Evolutionary conservation across 2,888 invertebrate species (phyloP).

Genomic region (Phania funesta): DNA sequence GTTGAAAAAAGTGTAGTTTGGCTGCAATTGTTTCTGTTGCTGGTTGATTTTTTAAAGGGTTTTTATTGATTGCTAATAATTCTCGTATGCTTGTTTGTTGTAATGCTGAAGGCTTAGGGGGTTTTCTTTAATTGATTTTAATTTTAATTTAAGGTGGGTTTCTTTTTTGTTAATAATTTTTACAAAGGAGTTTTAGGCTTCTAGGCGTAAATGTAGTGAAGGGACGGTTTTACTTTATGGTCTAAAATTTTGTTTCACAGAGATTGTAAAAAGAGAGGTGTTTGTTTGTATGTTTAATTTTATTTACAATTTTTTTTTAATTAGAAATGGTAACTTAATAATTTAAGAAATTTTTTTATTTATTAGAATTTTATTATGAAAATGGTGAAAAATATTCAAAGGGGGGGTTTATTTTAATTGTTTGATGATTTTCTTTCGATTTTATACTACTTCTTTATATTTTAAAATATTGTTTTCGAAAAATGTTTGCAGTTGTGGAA

Average conservation of each 20-base stretch:
- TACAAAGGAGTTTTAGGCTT: constrained; percentile 18
- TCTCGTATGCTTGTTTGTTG: constrained; percentile 29
- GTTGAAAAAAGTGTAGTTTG: not conserved
- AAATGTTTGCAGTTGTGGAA: no score
- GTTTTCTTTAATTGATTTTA: not conserved
- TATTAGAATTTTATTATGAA: not conserved
- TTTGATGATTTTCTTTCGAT: not conserved
- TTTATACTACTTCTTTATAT: no score
- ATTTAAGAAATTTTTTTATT: no score
- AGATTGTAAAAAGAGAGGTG: constrained; percentile 9
- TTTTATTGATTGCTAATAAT: constrained; percentile 14
- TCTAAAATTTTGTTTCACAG: not conserved
- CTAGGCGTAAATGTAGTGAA: constrained; percentile 19
- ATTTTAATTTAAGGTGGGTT: not conserved
- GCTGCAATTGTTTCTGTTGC: not conserved
- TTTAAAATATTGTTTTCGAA: no score
- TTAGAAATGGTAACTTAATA: not conserved
- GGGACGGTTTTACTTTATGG: constrained; percentile 38
- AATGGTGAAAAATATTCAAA: not conserved
- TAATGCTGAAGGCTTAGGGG: not conserved
- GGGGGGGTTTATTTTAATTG: not conserved
- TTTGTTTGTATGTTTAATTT: not conserved
- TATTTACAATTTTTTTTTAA: not conserved
- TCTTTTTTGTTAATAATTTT: constrained; percentile 11
- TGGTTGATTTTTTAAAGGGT: not conserved